These are phyloP conservation scores for Brachionus plicatilis DNA, from an alignment of 1,140 invertebrate genomes.

Conservation along the genomic window DNA sequence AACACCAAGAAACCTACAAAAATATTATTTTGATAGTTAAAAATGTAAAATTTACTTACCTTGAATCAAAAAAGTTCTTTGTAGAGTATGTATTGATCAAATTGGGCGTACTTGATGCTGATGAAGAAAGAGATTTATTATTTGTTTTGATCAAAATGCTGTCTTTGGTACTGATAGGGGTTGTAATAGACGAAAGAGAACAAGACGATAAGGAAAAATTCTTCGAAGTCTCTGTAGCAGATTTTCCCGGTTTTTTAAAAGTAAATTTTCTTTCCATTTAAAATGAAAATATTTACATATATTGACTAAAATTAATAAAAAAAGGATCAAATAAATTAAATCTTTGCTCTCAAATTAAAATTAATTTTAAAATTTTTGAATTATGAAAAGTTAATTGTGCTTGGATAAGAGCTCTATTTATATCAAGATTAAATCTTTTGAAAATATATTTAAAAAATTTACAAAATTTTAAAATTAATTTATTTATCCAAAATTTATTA, in stretches of 20 bases:
- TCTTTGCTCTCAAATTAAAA: neutral
- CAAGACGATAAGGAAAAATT: neutral
- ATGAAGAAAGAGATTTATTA: neutral
- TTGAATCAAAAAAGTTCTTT: neutral
- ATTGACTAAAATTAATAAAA: neutral
- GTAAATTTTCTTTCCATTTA: slow-evolving; percentile 10
- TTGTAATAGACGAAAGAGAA: neutral
- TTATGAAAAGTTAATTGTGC: neutral
- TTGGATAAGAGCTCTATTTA: neutral
- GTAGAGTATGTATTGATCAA: neutral
- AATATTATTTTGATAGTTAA: too few species aligned
- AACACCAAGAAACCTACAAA: too few species aligned
- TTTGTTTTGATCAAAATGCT: neutral
- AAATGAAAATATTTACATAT: neutral
- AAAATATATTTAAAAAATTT: neutral
- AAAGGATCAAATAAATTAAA: neutral
- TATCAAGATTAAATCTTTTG: neutral
- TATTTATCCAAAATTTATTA: neutral
- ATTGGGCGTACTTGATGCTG: neutral
- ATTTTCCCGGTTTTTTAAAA: neutral
- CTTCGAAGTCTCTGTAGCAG: neutral
- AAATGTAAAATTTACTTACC: neutral
- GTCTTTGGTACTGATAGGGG: neutral
- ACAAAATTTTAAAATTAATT: neutral
- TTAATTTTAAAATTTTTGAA: neutral